Base-by-base conservation (phyloP, 1,140 invertebrate genomes). In the Galendromus occidentalis region DNA sequence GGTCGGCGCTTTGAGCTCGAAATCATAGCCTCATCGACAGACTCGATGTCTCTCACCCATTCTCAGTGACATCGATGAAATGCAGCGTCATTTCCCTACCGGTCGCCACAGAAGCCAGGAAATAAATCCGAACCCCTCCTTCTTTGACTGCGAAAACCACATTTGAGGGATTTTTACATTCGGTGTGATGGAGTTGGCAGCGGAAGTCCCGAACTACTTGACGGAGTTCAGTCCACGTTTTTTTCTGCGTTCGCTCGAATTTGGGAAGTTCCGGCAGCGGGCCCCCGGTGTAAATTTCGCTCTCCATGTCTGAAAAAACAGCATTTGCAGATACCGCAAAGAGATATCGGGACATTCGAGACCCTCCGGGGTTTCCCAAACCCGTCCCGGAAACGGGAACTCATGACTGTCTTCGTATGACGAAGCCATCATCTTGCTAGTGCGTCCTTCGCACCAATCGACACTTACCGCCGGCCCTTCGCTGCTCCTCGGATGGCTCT, bases 41-140 rank as follows among this genome's bases (percentile, higher is more conserved):
- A n/a, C n/a, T n/a, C n/a, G n/a, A n/a, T n/a, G n/a, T n/a, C n/a
- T n/a, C n/a, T 59, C 22, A 59, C 51, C 51, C 17, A 17, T 59
- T 59, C 14, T 59, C 51, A 22, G n/a, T 59, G 51, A 94, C 80
- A 74, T 94, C 91, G 2, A 84, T 82, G 73, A 86, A 93, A 1
- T 92, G 77, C 6, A 95, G 74, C 0, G 89, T 92, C 1, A 86
- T 89, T 73, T 93, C 89, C 81, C 87, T 86, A 22, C 85, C 84
- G 71, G 87, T 88, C 14, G 82, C 81, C 0, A 86, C 84, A 14
- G 85, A 86, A 68, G 88, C 85, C 18, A 95, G 79, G 75, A 93
- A 94, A 77, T 93, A 95, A 71, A 93, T 84, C 72, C 88, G 81
- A 42, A 80, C 85, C 59, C 68, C 68, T 2, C 44, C 39, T 17